Base-by-base conservation (phyloP, 2,797 vertebrate genomes). In the Sandelia bainsii region DNA sequence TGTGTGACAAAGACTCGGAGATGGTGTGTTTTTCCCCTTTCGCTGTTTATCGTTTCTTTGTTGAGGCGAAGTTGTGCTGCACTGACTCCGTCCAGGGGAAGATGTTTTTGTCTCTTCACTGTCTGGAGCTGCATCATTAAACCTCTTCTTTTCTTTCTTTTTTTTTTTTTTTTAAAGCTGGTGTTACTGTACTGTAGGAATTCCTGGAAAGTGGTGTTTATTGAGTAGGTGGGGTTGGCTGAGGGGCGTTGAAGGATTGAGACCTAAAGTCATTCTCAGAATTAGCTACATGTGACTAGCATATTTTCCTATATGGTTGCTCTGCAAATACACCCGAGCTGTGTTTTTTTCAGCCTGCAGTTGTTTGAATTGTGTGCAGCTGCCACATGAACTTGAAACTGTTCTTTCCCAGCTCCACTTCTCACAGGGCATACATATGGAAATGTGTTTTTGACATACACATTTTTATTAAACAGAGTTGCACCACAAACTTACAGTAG, bases 261-360 rank as follows among this genome's bases (percentile, higher is more conserved):
- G 44, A 8, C 53, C 12, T 17, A n/a, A n/a, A 48, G 48, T 63
- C 37, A 9, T 45, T 44, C 17, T 32, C 58, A 50, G 73, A 71
- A 71, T 71, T 29, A 1, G 45, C 66, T 65, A 34, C 79, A 79
- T 83, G 77, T 80, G 75, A 81, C 62, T 20, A 2, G 2, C 29
- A 51, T 65, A 67, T 65, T 75, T 49, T 62, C 53, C 65, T 12
- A 0, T 29, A 2, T 9, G 20, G 49, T 62, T 75, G 19, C 62
- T 70, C 23, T 66, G 57, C 50, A 45, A 51, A 40, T 7, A 14
- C 34, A 44, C 34, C 7, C 39, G 27, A 23, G 20, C 39, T 23
- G 3, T 5, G 37, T 39, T 53, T 61, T 23, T 37, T 7, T 45
- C 59, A 66, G 9, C 17, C 27, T 37, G 37, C 34, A 62, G 42